phyloP scores from a whole-genome alignment of 2,888 invertebrate genomes.

The Philereme transversata region DNA sequence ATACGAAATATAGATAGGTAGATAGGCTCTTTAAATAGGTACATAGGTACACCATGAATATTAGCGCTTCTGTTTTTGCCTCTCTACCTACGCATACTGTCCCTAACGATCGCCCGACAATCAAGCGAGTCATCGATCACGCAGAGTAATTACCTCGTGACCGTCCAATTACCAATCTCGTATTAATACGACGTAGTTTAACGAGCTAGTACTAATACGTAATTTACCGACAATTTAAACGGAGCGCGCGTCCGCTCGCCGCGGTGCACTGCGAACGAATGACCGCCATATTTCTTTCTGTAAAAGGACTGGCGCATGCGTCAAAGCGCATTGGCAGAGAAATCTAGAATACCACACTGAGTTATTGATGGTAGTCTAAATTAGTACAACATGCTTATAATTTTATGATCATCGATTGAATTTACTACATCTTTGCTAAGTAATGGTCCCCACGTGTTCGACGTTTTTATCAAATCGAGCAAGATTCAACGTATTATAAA shows the following conservation, averaged over 20 bases:
- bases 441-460: too few relatives aligned
- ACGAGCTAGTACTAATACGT: slow-evolving; percentile 24
- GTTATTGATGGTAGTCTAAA: too few relatives aligned
- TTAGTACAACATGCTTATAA: too few relatives aligned
- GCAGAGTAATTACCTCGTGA: slow-evolving; percentile 35
- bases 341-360: too few relatives aligned
- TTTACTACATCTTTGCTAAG: too few relatives aligned
- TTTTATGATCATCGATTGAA: too few relatives aligned
- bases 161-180: slow-evolving; percentile 32
- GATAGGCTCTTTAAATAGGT: too few relatives aligned
- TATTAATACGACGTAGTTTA: slow-evolving; percentile 32
- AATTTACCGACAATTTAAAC: slow-evolving; percentile 30
- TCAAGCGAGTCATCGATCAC: slow-evolving; percentile 32
- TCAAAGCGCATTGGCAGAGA: slow-evolving; percentile 8
- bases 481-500: too few relatives aligned
- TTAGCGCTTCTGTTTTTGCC: background rate
- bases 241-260: slow-evolving; percentile 34
- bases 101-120: slow-evolving; percentile 13
- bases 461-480: too few relatives aligned
- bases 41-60: too few relatives aligned
- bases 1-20: too few relatives aligned
- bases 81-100: background rate
- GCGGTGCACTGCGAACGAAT: slow-evolving; percentile 28
- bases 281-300: slow-evolving; percentile 41
- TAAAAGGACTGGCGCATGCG: slow-evolving; percentile 33